phyloP scores from a whole-genome alignment of 2,888 invertebrate species.

The Heliconius aoede region DNA sequence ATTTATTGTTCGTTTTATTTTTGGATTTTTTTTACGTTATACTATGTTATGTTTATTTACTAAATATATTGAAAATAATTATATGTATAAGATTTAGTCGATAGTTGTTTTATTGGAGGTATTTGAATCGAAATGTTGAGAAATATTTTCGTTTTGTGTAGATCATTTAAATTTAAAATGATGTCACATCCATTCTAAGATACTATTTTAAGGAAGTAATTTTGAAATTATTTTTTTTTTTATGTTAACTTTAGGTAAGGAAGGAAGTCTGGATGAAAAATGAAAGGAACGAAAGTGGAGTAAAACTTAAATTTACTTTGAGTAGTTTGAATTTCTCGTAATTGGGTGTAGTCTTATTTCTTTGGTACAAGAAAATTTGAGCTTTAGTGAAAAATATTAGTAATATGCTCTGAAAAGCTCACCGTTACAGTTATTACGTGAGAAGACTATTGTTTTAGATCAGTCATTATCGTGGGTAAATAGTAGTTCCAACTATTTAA shows the following conservation, averaged over 20 bases:
- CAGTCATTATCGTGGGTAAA: constrained; percentile 67
- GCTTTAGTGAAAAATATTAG: constrained; percentile 28
- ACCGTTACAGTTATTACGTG: constrained; percentile 74
- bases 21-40: not conserved
- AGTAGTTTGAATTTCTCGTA: not conserved
- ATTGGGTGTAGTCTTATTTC: not conserved
- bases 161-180: too few species aligned
- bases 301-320: not conserved
- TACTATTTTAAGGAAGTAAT: not conserved
- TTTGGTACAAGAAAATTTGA: not conserved
- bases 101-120: not conserved
- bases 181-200: too few species aligned
- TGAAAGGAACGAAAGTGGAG: not conserved
- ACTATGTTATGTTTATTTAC: too few species aligned
- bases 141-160: not conserved
- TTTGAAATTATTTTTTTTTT: not conserved
- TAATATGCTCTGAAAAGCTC: constrained; percentile 36
- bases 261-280: not conserved
- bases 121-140: not conserved
- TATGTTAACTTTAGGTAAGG: not conserved
- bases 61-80: not conserved
- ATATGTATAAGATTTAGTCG: not conserved
- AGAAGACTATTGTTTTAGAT: constrained; percentile 66
- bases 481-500: constrained; percentile 61
- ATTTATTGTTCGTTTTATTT: not conserved